A percentile compares a stretch with the other conserved stretches of the same genome.
These are phyloP conservation scores for Tanypteryx hageni DNA, from an alignment of 2,888 invertebrate genomes.

Conservation along the genomic window DNA sequence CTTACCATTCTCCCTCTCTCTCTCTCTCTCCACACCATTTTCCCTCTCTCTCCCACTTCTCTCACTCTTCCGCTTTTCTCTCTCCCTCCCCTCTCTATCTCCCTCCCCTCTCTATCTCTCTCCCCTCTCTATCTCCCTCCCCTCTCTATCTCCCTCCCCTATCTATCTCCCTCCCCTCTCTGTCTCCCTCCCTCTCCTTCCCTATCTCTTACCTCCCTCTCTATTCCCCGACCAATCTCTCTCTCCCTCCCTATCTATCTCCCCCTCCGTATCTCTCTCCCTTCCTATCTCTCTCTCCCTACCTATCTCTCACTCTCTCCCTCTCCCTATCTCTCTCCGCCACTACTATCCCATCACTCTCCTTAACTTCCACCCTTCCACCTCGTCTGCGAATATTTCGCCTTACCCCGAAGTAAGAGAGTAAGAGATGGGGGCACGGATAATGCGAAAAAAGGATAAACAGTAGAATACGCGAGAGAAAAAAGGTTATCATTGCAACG, in stretches of 20 bases:
- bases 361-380: too few species aligned
- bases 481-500: too few species aligned
- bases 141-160: not conserved
- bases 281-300: not conserved
- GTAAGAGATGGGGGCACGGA: not conserved
- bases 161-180: not conserved
- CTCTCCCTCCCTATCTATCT: not conserved
- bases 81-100: not conserved
- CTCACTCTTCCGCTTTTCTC: not conserved
- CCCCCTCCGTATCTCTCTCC: not conserved
- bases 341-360: too few species aligned
- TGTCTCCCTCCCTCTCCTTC: not conserved
- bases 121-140: not conserved
- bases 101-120: conserved; percentile 6
- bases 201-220: not conserved
- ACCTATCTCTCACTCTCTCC: not conserved
- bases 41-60: not conserved
- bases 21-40: not conserved
- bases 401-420: not conserved
- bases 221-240: too few species aligned
- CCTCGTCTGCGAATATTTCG: too few species aligned
- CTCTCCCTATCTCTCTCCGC: too few species aligned
- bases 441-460: too few species aligned
- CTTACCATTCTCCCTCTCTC: not conserved
- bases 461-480: too few species aligned